A percentile compares a stretch with the other conserved stretches of the same genome.
phyloP scores from a whole-genome alignment of 2,888 invertebrate species.

The Tholera decimalis region DNA sequence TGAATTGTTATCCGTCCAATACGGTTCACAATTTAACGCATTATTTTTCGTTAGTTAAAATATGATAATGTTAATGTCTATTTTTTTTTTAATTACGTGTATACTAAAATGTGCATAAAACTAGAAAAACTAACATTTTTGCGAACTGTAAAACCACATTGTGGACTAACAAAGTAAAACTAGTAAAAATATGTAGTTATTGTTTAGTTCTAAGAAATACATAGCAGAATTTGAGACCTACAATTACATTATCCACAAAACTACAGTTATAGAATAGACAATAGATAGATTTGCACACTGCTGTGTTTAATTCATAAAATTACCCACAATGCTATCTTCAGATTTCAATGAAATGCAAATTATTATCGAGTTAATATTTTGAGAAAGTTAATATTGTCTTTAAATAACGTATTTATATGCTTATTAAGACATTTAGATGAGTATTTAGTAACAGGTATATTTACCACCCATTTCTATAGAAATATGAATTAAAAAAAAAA shows the following conservation, averaged over 20 bases:
- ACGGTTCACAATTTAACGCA: no score
- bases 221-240: slow-evolving; percentile 65
- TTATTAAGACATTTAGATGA: slow-evolving; percentile 5
- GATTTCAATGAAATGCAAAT: slow-evolving; percentile 56
- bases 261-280: slow-evolving; percentile 55
- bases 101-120: slow-evolving; percentile 14
- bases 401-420: slow-evolving; percentile 1
- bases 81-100: neutral
- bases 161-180: slow-evolving; percentile 12
- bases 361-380: slow-evolving; percentile 16
- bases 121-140: slow-evolving; percentile 12
- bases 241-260: slow-evolving; percentile 52
- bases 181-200: neutral
- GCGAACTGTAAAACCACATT: slow-evolving; percentile 14
- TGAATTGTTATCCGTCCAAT: no score
- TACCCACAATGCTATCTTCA: slow-evolving; percentile 42
- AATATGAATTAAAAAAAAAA: neutral
- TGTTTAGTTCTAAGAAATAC: slow-evolving; percentile 25
- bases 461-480: neutral
- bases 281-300: slow-evolving; percentile 59
- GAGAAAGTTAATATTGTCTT: slow-evolving; percentile 10
- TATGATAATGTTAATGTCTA: neutral
- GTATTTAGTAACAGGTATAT: slow-evolving; percentile 15
- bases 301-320: slow-evolving; percentile 53
- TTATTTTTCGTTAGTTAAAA: no score